These are phyloP conservation scores for Neoarius graeffei DNA, from an alignment of 2,113 vertebrate genomes.

Conservation along the genomic window DNA sequence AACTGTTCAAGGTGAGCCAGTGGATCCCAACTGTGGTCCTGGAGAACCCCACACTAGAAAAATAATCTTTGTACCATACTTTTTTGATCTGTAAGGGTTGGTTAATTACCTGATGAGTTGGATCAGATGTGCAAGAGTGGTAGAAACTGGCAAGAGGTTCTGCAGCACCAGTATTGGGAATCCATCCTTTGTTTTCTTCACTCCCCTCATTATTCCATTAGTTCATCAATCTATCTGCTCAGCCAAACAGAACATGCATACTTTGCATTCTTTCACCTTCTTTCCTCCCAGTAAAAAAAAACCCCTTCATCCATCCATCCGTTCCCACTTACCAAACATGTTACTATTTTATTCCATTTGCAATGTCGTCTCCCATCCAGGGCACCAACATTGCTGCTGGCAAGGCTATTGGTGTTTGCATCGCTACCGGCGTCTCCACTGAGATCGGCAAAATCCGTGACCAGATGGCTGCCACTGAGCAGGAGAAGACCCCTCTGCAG, in stretches of 20 bases:
- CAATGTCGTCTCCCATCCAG: conserved; percentile 59
- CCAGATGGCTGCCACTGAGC: conserved; percentile 91
- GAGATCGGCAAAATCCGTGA: conserved; percentile 96
- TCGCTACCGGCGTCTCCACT: conserved; percentile 83
- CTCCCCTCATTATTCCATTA: not conserved
- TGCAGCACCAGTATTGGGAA: not conserved
- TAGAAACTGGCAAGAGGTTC: not conserved
- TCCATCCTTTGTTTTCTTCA: not conserved
- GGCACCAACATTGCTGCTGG: conserved; percentile 91
- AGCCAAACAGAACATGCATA: not conserved
- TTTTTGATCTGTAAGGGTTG: not conserved
- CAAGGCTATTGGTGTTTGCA: conserved; percentile 84
- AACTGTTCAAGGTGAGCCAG: not conserved
- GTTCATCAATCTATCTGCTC: not conserved
- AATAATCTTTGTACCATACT: not conserved
- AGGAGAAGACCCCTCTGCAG: conserved; percentile 92
- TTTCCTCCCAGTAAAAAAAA: not conserved
- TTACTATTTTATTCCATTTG: not conserved
- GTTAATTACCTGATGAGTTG: not conserved
- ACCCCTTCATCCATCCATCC: not conserved
- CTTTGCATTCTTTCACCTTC: not conserved
- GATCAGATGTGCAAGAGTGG: not conserved
- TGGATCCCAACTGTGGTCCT: not conserved
- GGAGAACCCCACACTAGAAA: not conserved
- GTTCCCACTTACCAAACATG: not conserved